phyloP scores from a whole-genome alignment of 2,113 vertebrate species.

The Struthidea cinerea region DNA sequence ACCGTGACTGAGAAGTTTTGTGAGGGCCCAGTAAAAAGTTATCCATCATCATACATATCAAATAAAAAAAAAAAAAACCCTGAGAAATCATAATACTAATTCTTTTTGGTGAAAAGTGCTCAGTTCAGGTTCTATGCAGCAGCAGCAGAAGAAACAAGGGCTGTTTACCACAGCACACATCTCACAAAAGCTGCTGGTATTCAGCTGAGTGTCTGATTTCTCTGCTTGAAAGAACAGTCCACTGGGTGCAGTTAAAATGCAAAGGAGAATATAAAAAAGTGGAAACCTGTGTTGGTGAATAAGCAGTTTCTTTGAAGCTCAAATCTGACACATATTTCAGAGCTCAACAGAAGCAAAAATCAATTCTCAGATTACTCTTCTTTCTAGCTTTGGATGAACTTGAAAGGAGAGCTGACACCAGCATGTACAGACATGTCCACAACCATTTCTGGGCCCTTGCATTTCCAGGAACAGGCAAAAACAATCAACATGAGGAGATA shows the following conservation, averaged over 20 bases:
- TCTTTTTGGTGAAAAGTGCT: background rate
- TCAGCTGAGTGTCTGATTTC: background rate
- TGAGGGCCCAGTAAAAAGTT: background rate
- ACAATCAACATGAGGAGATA: background rate
- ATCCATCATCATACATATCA: background rate
- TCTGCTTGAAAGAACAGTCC: background rate
- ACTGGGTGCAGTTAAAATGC: background rate
- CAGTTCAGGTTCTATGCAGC: background rate
- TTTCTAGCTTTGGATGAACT: background rate
- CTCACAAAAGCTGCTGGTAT: background rate
- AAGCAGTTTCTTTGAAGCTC: background rate
- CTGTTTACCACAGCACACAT: background rate
- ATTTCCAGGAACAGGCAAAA: background rate
- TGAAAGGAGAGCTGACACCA: constrained; percentile 1
- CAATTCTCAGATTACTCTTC: background rate
- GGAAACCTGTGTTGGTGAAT: background rate
- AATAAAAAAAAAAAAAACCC: background rate
- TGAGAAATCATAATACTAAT: background rate
- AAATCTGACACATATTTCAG: background rate
- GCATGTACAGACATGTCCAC: background rate
- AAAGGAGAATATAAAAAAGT: background rate
- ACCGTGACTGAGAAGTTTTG: background rate
- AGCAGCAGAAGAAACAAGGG: background rate
- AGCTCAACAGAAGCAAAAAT: constrained; percentile 23
- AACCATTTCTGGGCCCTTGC: background rate